phyloP scores from a whole-genome alignment of 1,140 invertebrate species.

The Proctacanthus coquilletti region DNA sequence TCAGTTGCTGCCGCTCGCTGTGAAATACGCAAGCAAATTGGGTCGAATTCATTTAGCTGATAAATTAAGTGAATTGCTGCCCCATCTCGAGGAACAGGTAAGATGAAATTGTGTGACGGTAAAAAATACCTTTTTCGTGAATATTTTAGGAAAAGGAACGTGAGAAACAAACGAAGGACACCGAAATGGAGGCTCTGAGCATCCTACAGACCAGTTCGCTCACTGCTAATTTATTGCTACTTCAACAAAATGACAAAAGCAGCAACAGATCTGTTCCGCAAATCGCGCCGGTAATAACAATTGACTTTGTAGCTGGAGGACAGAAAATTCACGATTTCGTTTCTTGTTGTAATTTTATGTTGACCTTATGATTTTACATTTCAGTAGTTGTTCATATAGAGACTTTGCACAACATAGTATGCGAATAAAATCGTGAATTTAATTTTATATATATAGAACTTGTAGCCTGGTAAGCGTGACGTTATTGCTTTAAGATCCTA shows the following conservation, averaged over 20 bases:
- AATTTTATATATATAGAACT: no score
- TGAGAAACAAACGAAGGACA: background rate
- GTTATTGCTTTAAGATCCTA: no score
- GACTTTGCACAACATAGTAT: no score
- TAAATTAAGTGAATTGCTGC: slow-evolving; percentile 36
- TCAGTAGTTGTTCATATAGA: no score
- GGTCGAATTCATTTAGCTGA: slow-evolving; percentile 63
- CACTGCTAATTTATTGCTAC: background rate
- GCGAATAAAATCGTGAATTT: no score
- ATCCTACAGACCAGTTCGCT: slow-evolving; percentile 1
- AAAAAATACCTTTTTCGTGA: background rate
- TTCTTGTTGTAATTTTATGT: no score
- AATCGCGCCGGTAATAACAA: slow-evolving; percentile 5
- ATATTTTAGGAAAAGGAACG: slow-evolving; percentile 1
- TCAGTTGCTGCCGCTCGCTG: slow-evolving; percentile 62
- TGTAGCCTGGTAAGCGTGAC: no score
- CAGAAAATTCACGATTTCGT: no score
- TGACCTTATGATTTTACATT: no score
- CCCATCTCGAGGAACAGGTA: slow-evolving; percentile 22
- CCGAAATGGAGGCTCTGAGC: slow-evolving; percentile 1
- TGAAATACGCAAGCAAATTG: slow-evolving; percentile 69
- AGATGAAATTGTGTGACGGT: background rate
- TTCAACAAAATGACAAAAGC: background rate
- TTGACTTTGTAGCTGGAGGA: no score
- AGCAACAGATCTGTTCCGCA: background rate